Conservation (phyloP, 2,888 invertebrate genomes). For the Gasteruption jaculator region DNA sequence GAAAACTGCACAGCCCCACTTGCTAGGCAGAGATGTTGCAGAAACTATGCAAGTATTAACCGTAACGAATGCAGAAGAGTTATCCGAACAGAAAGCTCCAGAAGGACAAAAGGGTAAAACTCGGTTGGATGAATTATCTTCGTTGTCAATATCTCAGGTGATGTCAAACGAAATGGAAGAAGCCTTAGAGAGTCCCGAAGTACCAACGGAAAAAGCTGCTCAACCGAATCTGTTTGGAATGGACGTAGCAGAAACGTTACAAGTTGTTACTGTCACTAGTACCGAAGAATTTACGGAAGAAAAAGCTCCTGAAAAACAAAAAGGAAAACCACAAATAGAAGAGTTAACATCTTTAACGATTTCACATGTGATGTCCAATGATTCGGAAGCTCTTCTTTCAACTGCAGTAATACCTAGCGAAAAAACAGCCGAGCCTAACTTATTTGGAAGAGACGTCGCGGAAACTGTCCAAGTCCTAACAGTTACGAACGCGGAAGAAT, state of each 20-base stretch:
- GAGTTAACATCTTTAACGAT: slow-evolving; percentile 35
- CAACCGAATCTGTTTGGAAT: slow-evolving; percentile 36
- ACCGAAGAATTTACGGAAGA: slow-evolving; percentile 31
- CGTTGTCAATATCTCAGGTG: slow-evolving; percentile 32
- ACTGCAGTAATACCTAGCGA: slow-evolving; percentile 19
- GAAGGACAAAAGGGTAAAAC: slow-evolving; percentile 21
- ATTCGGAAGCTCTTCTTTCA: slow-evolving; percentile 28
- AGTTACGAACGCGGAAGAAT: slow-evolving; percentile 25
- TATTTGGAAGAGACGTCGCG: slow-evolving; percentile 43
- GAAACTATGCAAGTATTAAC: slow-evolving; percentile 40
- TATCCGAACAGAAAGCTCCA: slow-evolving; percentile 26
- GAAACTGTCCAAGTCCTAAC: slow-evolving; percentile 33
- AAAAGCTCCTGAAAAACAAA: slow-evolving; percentile 28
- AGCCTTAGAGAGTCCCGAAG: slow-evolving; percentile 20
- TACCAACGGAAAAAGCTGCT: slow-evolving; percentile 46
- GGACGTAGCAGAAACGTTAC: slow-evolving; percentile 37
- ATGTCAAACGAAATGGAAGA: slow-evolving; percentile 28
- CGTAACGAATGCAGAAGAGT: slow-evolving; percentile 31
- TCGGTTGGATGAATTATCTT: slow-evolving; percentile 25
- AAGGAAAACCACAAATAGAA: slow-evolving; percentile 31
- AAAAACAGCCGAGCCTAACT: slow-evolving; percentile 28
- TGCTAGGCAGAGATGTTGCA: slow-evolving; percentile 42
- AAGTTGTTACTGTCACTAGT: slow-evolving; percentile 32
- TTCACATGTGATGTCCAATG: slow-evolving; percentile 34
- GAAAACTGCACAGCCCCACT: slow-evolving; percentile 29